These are phyloP conservation scores for Phrynocephalus vlangalii DNA, from an alignment of 2,797 vertebrate species.

Conservation along the genomic window DNA sequence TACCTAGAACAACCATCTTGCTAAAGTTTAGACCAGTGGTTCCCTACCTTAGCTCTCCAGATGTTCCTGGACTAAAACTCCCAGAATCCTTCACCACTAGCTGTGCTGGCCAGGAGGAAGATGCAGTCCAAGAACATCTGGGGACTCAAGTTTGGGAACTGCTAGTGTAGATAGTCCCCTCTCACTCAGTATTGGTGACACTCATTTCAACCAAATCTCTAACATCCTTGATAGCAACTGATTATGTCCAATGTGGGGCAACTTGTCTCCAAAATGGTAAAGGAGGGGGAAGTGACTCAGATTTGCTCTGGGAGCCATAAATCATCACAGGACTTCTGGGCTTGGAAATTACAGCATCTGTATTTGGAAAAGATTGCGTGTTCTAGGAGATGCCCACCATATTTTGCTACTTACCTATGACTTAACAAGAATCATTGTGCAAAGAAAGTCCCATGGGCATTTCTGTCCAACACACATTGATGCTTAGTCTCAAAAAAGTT, in stretches of 20 bases:
- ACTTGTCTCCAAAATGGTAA: background rate
- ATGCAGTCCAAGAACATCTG: no score
- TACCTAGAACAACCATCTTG: background rate
- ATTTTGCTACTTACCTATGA: background rate
- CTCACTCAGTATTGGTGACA: background rate
- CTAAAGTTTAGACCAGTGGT: background rate
- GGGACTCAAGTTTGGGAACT: no score
- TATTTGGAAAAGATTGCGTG: background rate
- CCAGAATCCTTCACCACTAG: no score
- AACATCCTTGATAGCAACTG: background rate
- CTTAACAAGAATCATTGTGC: background rate
- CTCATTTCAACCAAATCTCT: no score
- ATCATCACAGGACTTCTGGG: constrained; percentile 7
- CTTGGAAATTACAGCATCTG: constrained; percentile 6
- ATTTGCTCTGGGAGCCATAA: constrained; percentile 8
- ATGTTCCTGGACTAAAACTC: no score
- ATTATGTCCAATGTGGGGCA: no score
- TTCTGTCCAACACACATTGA: background rate
- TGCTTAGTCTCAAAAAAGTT: background rate
- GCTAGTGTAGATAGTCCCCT: background rate
- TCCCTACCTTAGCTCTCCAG: no score
- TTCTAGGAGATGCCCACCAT: background rate
- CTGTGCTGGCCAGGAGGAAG: no score
- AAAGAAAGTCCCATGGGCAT: background rate
- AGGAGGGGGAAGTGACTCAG: background rate